phyloP scores from a whole-genome alignment of 2,888 invertebrate species.

The Epinotia ramella region DNA sequence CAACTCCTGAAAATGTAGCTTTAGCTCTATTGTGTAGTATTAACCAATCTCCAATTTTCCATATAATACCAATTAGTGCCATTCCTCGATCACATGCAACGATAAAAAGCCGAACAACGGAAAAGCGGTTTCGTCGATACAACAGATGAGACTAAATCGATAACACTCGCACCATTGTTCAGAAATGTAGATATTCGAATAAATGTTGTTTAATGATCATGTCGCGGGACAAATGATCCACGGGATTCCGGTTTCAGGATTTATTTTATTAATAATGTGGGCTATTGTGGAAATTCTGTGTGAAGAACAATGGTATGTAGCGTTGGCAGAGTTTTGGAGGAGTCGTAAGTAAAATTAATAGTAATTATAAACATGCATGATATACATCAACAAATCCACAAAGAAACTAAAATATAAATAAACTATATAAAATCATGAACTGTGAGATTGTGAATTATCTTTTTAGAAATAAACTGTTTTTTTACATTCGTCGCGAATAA shows the following conservation, averaged over 20 bases:
- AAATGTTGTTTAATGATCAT: constrained; percentile 37
- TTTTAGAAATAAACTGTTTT: too few species aligned
- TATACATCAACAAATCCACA: neutral
- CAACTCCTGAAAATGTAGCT: neutral
- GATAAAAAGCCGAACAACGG: neutral
- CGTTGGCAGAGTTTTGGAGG: neutral
- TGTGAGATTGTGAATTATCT: too few species aligned
- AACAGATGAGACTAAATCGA: constrained; percentile 34
- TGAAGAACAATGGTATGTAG: constrained; percentile 23
- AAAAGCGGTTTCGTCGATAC: constrained; percentile 15
- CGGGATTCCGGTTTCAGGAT: constrained; percentile 31
- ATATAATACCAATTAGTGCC: neutral
- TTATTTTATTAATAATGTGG: constrained; percentile 42
- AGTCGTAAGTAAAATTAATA: neutral
- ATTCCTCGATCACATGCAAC: neutral
- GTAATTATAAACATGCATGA: neutral
- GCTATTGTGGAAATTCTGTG: constrained; percentile 32
- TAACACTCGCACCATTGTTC: constrained; percentile 23
- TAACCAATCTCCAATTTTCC: constrained; percentile 4
- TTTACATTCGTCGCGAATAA: too few species aligned
- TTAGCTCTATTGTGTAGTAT: neutral
- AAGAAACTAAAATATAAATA: too few species aligned
- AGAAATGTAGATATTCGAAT: constrained; percentile 23
- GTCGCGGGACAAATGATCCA: constrained; percentile 34
- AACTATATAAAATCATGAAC: too few species aligned